phyloP scores from a whole-genome alignment of 2,888 invertebrate species.

The Latrodectus hesperus region DNA sequence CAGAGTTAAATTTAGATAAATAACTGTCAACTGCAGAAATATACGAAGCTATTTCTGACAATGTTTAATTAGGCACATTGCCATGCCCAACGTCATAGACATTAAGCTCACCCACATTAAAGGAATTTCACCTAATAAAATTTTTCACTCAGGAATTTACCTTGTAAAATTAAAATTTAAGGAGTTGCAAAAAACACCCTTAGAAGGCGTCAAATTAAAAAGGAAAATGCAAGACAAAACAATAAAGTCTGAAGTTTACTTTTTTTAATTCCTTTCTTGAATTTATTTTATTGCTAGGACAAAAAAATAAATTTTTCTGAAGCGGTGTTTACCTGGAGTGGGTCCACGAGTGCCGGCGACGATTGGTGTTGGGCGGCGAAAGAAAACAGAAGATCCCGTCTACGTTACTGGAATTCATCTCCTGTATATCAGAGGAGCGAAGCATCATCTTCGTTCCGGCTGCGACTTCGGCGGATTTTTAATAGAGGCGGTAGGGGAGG shows the following conservation, averaged over 20 bases:
- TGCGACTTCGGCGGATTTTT: constrained; percentile 14
- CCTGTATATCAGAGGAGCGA: neutral
- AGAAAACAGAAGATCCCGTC: constrained; percentile 8
- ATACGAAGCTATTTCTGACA: neutral
- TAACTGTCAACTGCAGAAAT: neutral
- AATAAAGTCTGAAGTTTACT: no score
- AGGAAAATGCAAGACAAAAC: no score
- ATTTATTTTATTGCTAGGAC: no score
- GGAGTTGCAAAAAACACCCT: no score
- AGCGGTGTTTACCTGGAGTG: neutral
- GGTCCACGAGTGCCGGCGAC: constrained; percentile 3
- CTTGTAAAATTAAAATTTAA: no score
- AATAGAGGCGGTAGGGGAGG: neutral
- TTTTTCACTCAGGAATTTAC: no score
- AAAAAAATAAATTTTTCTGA: no score
- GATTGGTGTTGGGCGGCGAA: neutral
- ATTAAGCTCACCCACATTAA: no score
- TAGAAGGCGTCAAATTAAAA: no score
- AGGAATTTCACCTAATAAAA: no score
- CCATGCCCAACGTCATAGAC: neutral
- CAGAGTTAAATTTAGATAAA: neutral
- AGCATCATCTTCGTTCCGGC: neutral
- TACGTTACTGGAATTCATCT: neutral
- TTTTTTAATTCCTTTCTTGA: no score
- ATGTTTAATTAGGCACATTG: neutral